Percentiles rank a stretch among this genome's conserved stretches.
These are phyloP conservation scores for Cephalotes varians DNA, from an alignment of 2,888 invertebrate genomes.

Conservation along the genomic window DNA sequence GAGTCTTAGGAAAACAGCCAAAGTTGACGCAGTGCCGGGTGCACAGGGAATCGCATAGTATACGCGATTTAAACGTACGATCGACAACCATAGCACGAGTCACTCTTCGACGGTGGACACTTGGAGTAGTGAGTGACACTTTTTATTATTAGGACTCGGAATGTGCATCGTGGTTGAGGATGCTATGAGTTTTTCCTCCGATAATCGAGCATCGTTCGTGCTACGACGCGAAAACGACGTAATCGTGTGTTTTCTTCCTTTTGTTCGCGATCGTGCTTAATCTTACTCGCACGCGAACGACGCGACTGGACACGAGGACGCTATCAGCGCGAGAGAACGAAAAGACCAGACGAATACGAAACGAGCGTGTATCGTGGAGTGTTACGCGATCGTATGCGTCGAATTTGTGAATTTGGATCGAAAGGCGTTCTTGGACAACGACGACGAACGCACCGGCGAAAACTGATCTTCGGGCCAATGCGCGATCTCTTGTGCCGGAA, in stretches of 20 bases:
- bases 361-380: background rate
- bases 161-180: background rate
- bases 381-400: background rate
- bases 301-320: background rate
- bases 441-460: conserved; percentile 54
- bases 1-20: background rate
- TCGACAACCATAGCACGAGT: no score
- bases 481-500: background rate
- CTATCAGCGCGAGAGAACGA: background rate
- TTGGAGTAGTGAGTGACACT: background rate
- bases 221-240: background rate
- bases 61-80: no score
- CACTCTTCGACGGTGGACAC: background rate
- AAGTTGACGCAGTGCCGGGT: background rate
- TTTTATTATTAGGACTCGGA: background rate
- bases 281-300: background rate
- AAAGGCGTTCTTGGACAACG: conserved; percentile 37
- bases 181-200: no score
- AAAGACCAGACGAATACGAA: background rate
- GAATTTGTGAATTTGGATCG: conserved; percentile 50
- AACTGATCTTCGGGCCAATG: conserved; percentile 56
- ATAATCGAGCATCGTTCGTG: background rate
- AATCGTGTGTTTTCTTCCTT: background rate
- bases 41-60: no score
- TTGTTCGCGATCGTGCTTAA: background rate